Evolutionary conservation across 2,797 vertebrate genomes (phyloP).

Genomic region (Avahi laniger): DNA sequence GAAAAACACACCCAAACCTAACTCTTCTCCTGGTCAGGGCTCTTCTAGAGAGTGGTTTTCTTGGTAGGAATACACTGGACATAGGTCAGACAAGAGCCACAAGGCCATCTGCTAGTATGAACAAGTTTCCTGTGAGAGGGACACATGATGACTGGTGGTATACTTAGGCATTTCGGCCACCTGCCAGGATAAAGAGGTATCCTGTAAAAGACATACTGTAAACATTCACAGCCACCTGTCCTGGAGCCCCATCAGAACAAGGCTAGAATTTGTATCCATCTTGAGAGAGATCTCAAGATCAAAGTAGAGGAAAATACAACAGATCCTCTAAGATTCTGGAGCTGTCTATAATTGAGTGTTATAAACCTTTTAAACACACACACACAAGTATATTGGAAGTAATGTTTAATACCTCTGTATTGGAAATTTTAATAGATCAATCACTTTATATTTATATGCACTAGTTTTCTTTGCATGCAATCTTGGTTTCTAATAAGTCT

Average conservation of each 20-base stretch:
- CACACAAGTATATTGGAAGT: background rate
- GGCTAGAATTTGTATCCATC: background rate
- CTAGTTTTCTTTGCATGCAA: background rate
- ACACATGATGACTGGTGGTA: background rate
- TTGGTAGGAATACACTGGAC: background rate
- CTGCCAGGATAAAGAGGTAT: background rate
- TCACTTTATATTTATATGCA: background rate
- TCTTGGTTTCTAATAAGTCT: background rate
- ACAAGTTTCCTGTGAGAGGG: background rate
- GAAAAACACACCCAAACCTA: background rate
- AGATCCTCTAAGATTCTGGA: background rate
- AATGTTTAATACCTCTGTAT: background rate
- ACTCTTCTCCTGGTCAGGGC: background rate
- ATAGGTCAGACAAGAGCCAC: background rate
- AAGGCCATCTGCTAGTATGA: background rate
- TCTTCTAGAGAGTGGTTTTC: background rate
- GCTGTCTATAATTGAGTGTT: background rate
- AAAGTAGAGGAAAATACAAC: background rate
- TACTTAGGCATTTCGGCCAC: too few relatives aligned
- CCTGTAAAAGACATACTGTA: background rate
- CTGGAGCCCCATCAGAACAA: background rate
- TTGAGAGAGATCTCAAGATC: background rate
- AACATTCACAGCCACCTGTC: background rate
- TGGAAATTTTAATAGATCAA: background rate
- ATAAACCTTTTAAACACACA: background rate